A percentile compares a stretch with the other conserved stretches of the same genome.
phyloP scores from a whole-genome alignment of 2,888 invertebrate species.

The Mythimna impura region DNA sequence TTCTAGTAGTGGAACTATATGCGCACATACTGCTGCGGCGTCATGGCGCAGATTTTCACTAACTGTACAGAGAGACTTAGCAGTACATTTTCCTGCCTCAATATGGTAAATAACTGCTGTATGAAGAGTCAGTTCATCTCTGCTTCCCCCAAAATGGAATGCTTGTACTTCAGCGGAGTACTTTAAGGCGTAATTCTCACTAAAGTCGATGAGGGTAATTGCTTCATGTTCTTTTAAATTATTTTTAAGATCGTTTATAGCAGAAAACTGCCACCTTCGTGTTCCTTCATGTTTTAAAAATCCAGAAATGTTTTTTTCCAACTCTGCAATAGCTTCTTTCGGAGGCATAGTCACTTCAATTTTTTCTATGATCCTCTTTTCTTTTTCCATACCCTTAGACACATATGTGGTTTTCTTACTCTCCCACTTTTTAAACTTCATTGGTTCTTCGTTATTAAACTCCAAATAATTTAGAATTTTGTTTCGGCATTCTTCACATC shows the following conservation, averaged over 20 bases:
- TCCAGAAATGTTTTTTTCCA: not conserved
- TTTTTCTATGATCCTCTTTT: not conserved
- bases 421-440: not conserved
- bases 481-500: slow-evolving; percentile 1
- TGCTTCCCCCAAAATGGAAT: no score
- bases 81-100: no score
- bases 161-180: no score
- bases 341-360: not conserved
- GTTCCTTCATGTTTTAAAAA: not conserved
- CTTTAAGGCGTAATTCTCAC: no score
- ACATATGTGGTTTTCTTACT: not conserved
- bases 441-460: not conserved
- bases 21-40: no score
- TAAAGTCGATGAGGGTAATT: no score
- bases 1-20: no score
- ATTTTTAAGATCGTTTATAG: not conserved
- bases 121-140: no score
- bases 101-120: no score
- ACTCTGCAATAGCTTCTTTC: not conserved
- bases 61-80: no score
- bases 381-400: not conserved
- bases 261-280: slow-evolving; percentile 1
- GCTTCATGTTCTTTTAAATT: no score
- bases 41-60: no score
- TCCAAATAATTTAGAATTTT: not conserved